phyloP scores from a whole-genome alignment of 2,888 invertebrate species.

The Heteropelma amictum region DNA sequence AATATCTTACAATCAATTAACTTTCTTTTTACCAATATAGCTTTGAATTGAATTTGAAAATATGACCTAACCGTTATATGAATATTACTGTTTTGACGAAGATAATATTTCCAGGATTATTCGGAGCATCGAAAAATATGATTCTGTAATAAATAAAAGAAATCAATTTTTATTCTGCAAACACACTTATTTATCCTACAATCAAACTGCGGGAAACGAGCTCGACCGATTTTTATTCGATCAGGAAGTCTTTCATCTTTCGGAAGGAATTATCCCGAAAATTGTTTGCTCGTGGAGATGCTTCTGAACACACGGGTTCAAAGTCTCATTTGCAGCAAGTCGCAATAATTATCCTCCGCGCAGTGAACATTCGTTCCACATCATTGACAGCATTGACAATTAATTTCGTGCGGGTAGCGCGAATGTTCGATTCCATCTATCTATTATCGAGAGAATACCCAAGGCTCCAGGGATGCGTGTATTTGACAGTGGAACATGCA shows the following conservation, averaged over 20 bases:
- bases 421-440: constrained; percentile 66
- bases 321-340: neutral
- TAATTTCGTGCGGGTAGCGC: constrained; percentile 69
- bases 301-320: neutral
- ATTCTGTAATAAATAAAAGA: too few species aligned
- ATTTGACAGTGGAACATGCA: constrained; percentile 67
- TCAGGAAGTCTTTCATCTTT: neutral
- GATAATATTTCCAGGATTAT: too few species aligned
- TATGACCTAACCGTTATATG: too few species aligned
- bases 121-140: too few species aligned
- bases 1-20: too few species aligned
- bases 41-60: too few species aligned
- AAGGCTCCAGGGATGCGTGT: constrained; percentile 68
- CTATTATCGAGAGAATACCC: constrained; percentile 65
- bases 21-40: too few species aligned
- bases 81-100: too few species aligned
- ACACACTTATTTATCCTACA: too few species aligned
- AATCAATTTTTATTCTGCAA: too few species aligned
- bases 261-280: neutral
- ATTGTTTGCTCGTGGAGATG: neutral
- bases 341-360: neutral
- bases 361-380: constrained; percentile 3
- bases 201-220: too few species aligned
- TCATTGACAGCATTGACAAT: constrained; percentile 69
- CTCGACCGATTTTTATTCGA: too few species aligned